Conservation (phyloP, 2,888 invertebrate genomes). For the Drosophila prolongata region DNA sequence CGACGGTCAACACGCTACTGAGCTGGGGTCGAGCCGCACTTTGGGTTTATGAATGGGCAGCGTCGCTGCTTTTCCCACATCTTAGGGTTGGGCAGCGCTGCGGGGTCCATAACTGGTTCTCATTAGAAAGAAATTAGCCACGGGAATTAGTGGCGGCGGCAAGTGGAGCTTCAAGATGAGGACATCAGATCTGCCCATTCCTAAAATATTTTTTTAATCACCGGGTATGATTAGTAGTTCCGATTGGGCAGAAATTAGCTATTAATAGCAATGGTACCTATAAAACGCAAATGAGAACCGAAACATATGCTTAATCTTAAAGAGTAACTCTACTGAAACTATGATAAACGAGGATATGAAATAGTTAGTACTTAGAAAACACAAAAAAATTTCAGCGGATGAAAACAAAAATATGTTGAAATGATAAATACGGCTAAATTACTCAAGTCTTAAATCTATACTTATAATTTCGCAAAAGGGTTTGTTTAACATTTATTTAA, state of each 20-base stretch:
- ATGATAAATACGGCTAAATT: too few relatives aligned
- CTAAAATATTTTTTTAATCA: constrained; percentile 13
- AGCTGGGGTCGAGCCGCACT: constrained; percentile 31
- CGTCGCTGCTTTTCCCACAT: constrained; percentile 33
- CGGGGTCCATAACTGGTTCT: constrained; percentile 33
- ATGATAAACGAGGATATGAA: too few relatives aligned
- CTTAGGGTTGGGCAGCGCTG: constrained; percentile 24
- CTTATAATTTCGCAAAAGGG: too few relatives aligned
- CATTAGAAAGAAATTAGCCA: constrained; percentile 41
- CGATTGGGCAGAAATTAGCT: not conserved
- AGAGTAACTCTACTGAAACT: too few relatives aligned
- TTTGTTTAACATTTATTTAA: too few relatives aligned
- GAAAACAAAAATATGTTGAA: too few relatives aligned
- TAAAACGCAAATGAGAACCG: not conserved
- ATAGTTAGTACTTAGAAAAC: too few relatives aligned
- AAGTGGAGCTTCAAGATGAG: constrained; percentile 7
- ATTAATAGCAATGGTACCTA: not conserved
- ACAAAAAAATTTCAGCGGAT: too few relatives aligned
- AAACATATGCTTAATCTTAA: too few relatives aligned
- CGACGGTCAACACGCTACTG: constrained; percentile 50
- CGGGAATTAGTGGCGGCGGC: constrained; percentile 11
- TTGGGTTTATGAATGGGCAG: constrained; percentile 58
- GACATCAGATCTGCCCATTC: constrained; percentile 15
- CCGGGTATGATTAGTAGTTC: not conserved
- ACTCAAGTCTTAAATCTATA: too few relatives aligned